phyloP scores from a whole-genome alignment of 2,113 vertebrate species.

The Vulpes vulpes region DNA sequence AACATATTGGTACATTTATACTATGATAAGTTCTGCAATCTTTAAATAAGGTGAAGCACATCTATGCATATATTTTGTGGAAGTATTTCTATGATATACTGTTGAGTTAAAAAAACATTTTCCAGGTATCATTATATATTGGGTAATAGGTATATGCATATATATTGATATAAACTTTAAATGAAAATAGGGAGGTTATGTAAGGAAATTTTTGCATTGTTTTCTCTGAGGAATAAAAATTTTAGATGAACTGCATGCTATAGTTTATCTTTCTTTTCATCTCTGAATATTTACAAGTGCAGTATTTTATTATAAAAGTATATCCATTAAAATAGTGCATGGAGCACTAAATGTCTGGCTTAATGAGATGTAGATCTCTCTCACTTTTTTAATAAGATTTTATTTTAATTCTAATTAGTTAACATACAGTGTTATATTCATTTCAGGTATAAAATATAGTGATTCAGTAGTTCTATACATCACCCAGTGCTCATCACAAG shows the following conservation, averaged over 20 bases:
- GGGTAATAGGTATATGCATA: constrained; percentile 1
- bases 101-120: background rate
- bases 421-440: too few species aligned
- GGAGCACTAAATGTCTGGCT: too few species aligned
- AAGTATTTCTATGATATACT: background rate
- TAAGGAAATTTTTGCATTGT: background rate
- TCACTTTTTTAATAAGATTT: too few species aligned
- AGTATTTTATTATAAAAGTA: background rate
- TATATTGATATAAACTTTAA: background rate
- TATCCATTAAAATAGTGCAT: background rate
- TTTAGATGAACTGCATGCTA: background rate
- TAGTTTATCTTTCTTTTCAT: background rate
- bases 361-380: too few species aligned
- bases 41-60: background rate
- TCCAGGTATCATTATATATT: background rate
- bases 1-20: background rate
- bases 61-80: background rate
- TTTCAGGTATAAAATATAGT: too few species aligned
- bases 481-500: too few species aligned
- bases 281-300: background rate
- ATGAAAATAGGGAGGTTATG: background rate
- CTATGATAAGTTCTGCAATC: background rate
- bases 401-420: too few species aligned
- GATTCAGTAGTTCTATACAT: too few species aligned
- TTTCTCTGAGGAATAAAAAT: background rate